Evolutionary conservation across 2,113 vertebrate genomes (phyloP).

Genomic region (Cottus gobio): DNA sequence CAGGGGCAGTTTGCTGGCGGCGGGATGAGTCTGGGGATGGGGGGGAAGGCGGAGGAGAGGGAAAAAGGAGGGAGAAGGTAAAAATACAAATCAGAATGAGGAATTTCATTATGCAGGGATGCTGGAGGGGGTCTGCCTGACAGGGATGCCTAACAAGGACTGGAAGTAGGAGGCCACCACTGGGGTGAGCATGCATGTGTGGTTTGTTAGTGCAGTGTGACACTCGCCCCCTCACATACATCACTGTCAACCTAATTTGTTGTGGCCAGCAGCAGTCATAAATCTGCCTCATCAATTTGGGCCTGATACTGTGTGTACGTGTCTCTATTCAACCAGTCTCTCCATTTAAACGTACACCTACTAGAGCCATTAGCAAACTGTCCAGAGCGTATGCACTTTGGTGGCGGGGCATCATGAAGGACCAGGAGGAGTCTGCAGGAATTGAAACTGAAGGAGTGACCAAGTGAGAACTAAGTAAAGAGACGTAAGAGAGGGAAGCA

Average conservation of each 20-base stretch:
- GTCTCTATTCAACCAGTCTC: slow-evolving; percentile 62
- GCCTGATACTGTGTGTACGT: slow-evolving; percentile 70
- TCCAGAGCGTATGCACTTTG: not conserved
- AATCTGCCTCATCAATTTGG: slow-evolving; percentile 95
- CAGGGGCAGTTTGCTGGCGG: slow-evolving; percentile 95
- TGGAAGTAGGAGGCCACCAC: slow-evolving; percentile 86
- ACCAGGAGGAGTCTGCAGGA: too few species aligned
- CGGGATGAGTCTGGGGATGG: slow-evolving; percentile 92
- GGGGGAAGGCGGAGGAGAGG: slow-evolving; percentile 53
- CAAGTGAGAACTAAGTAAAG: not conserved
- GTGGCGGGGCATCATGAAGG: too few species aligned
- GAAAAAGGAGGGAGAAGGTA: slow-evolving; percentile 67
- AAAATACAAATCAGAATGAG: slow-evolving; percentile 86
- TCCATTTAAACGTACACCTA: slow-evolving; percentile 75
- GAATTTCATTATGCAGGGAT: slow-evolving; percentile 88
- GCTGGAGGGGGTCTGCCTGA: slow-evolving; percentile 82
- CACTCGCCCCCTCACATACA: slow-evolving; percentile 91
- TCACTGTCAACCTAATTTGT: slow-evolving; percentile 98
- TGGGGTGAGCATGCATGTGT: slow-evolving; percentile 66
- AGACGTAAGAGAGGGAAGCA: not conserved
- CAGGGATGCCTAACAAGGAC: slow-evolving; percentile 90
- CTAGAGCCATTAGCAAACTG: slow-evolving; percentile 62
- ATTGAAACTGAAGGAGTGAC: not conserved
- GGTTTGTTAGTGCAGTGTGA: slow-evolving; percentile 87
- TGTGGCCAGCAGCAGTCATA: slow-evolving; percentile 95